phyloP scores from a whole-genome alignment of 2,888 invertebrate genomes.

The Notocelia uddmanniana region DNA sequence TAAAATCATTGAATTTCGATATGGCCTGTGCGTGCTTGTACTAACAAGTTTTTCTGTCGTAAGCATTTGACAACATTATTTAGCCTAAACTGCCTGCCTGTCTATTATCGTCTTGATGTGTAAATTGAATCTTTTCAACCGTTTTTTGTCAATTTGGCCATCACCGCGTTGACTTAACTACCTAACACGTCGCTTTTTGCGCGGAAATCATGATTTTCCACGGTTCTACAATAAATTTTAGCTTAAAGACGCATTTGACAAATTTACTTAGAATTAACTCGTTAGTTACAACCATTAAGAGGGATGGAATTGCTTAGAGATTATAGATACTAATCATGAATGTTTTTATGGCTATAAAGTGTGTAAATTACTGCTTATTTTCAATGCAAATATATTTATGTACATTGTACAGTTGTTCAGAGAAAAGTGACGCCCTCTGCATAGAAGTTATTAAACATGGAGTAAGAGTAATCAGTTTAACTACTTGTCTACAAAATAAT shows the following conservation, averaged over 20 bases:
- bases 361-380: neutral
- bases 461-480: no score
- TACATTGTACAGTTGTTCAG: neutral
- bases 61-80: neutral
- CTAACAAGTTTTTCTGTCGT: neutral
- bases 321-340: neutral
- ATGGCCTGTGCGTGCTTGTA: no score
- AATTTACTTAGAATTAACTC: slow-evolving; percentile 23
- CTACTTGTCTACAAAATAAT: no score
- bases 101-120: slow-evolving; percentile 7
- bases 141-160: slow-evolving; percentile 35
- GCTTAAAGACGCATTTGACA: slow-evolving; percentile 37
- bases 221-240: slow-evolving; percentile 34
- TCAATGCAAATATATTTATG: slow-evolving; percentile 8
- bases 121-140: slow-evolving; percentile 29
- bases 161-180: slow-evolving; percentile 20
- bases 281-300: slow-evolving; percentile 24
- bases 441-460: neutral
- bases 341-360: slow-evolving; percentile 2
- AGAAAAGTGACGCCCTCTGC: neutral
- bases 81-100: neutral
- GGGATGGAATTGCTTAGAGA: slow-evolving; percentile 18
- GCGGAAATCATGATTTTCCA: slow-evolving; percentile 42
- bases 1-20: neutral
- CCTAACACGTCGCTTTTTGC: slow-evolving; percentile 37